Evolutionary conservation across 2,113 vertebrate genomes (phyloP).

Genomic region (Guaruba guarouba): DNA sequence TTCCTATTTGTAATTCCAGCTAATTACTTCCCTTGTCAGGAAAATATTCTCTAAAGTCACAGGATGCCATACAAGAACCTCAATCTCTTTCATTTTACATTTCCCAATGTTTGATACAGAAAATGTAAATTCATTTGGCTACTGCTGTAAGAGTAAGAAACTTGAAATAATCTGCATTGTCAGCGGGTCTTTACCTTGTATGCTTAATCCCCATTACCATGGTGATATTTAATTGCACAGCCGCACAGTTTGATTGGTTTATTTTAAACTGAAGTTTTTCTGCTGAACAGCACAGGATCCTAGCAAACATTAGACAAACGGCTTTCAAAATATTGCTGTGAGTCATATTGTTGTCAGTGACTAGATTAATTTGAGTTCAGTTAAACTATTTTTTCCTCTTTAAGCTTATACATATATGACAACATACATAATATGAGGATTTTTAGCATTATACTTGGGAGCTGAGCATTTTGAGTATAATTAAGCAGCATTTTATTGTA

Average conservation of each 20-base stretch:
- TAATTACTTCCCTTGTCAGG: slow-evolving; percentile 65
- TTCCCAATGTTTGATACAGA: neutral
- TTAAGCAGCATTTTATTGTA: neutral
- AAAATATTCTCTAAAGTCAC: slow-evolving; percentile 43
- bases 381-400: neutral
- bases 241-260: slow-evolving; percentile 41
- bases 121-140: slow-evolving; percentile 31
- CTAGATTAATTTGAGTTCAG: slow-evolving; percentile 4
- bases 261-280: slow-evolving; percentile 56
- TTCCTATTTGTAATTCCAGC: slow-evolving; percentile 48
- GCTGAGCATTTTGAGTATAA: neutral
- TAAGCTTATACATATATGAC: neutral
- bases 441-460: neutral
- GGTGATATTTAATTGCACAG: slow-evolving; percentile 43
- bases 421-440: neutral
- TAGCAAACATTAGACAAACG: neutral
- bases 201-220: slow-evolving; percentile 52
- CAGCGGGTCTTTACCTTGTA: slow-evolving; percentile 30
- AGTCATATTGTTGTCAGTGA: neutral
- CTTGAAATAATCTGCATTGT: slow-evolving; percentile 45
- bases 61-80: neutral
- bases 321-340: slow-evolving; percentile 33
- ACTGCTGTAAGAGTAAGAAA: slow-evolving; percentile 39
- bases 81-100: neutral
- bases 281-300: neutral